A percentile compares a stretch with the other conserved stretches of the same genome.
These are phyloP conservation scores for Drosophila bipectinata DNA, from an alignment of 1,140 invertebrate genomes.

Conservation along the genomic window DNA sequence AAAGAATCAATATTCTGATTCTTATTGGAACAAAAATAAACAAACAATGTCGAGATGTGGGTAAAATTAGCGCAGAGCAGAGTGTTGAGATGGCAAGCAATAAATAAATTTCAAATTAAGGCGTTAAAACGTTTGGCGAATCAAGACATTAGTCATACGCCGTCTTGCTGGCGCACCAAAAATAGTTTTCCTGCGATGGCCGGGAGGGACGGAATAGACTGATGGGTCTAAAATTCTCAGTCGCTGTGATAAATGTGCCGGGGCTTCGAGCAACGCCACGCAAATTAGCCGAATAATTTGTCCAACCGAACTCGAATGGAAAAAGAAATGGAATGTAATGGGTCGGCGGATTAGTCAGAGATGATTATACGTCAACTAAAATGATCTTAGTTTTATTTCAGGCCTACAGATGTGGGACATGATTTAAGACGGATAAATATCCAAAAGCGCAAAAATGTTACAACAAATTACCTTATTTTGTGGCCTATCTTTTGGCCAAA, in stretches of 20 bases:
- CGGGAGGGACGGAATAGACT: constrained; percentile 14
- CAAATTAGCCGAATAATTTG: constrained; percentile 75
- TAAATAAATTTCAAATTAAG: constrained; percentile 67
- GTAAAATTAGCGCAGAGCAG: constrained; percentile 57
- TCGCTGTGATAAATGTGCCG: constrained; percentile 67
- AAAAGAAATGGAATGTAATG: background rate
- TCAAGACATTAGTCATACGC: constrained; percentile 80
- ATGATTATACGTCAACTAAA: constrained; percentile 13
- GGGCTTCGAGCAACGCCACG: constrained; percentile 64
- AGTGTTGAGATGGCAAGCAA: constrained; percentile 31
- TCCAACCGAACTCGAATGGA: constrained; percentile 49
- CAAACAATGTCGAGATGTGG: constrained; percentile 25
- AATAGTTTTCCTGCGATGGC: constrained; percentile 50
- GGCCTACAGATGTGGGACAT: background rate
- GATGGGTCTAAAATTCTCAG: constrained; percentile 37
- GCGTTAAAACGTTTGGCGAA: constrained; percentile 72
- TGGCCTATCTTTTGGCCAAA: background rate
- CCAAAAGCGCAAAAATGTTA: background rate
- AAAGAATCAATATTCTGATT: background rate
- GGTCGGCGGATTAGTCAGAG: background rate
- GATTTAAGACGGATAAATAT: background rate
- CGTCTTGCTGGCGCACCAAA: constrained; percentile 46
- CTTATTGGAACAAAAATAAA: constrained; percentile 38
- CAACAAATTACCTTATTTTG: background rate
- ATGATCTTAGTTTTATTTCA: background rate